Conservation (phyloP, 2,888 invertebrate species). For the Papilio gigon region DNA sequence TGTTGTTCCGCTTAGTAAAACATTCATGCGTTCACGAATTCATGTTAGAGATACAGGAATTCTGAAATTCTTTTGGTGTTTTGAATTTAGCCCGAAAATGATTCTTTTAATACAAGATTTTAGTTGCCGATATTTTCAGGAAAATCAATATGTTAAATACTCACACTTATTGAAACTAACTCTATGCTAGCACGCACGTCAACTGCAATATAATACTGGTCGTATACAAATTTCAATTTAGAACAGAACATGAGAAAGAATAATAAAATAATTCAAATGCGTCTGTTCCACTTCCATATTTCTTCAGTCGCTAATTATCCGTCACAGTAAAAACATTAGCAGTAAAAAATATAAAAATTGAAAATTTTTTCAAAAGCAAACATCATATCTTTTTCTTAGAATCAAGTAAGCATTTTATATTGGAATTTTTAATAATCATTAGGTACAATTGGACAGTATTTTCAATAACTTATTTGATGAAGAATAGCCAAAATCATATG, state of each 20-base stretch:
- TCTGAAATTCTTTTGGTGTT: neutral
- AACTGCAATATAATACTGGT: neutral
- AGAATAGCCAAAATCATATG: neutral
- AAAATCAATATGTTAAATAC: no score
- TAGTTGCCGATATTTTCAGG: no score
- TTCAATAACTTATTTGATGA: neutral
- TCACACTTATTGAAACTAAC: no score
- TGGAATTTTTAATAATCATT: neutral
- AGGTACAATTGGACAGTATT: neutral
- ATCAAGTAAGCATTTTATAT: conserved; percentile 2
- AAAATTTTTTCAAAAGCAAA: conserved; percentile 50
- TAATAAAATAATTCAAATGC: conserved; percentile 28
- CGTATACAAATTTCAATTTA: neutral
- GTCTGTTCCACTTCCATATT: conserved; percentile 22
- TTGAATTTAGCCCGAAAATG: neutral
- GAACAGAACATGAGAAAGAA: conserved; percentile 30
- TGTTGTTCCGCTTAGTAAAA: neutral
- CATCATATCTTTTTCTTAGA: conserved; percentile 19
- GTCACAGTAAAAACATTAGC: conserved; percentile 51
- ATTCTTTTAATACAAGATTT: neutral
- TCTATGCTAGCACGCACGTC: neutral
- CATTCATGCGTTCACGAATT: conserved; percentile 6
- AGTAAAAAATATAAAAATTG: conserved; percentile 56
- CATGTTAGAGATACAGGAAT: neutral
- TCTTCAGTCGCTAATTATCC: conserved; percentile 51